A percentile compares a stretch with the other conserved stretches of the same genome.
phyloP scores from a whole-genome alignment of 2,113 vertebrate genomes.

The Isurus oxyrinchus region DNA sequence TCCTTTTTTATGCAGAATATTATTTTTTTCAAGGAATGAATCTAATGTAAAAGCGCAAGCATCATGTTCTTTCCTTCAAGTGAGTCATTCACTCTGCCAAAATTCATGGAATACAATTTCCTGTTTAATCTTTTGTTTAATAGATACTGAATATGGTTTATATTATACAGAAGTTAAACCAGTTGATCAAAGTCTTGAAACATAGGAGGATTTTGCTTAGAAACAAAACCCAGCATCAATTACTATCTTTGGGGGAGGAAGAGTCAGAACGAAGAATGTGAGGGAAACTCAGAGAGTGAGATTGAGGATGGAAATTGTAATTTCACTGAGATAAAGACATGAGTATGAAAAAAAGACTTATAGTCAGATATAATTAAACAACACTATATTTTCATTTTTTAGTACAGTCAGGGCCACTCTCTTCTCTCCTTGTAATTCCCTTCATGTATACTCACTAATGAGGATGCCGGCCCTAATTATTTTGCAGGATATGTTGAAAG shows the following conservation, averaged over 20 bases:
- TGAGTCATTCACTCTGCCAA: not conserved
- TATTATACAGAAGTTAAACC: constrained; percentile 25
- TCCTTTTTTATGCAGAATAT: not conserved
- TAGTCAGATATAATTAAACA: not conserved
- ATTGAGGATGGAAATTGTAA: not conserved
- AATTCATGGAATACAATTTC: not conserved
- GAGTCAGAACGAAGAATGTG: not conserved
- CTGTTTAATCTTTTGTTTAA: constrained; percentile 35
- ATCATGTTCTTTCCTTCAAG: not conserved
- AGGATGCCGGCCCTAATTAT: constrained; percentile 13
- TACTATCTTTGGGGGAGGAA: not conserved
- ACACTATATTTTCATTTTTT: constrained; percentile 10
- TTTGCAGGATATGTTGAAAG: not conserved
- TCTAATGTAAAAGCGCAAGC: not conserved
- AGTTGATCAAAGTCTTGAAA: not conserved
- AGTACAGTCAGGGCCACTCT: not conserved
- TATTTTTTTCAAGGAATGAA: not conserved
- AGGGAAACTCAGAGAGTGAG: not conserved
- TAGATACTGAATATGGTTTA: constrained; percentile 19
- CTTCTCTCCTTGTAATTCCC: not conserved
- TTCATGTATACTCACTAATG: constrained; percentile 17
- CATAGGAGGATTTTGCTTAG: not conserved
- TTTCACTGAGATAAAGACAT: not conserved
- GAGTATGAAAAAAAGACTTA: not conserved
- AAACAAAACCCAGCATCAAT: not conserved